These are phyloP conservation scores for Aporophyla nigra DNA, from an alignment of 2,888 invertebrate species.

Conservation along the genomic window DNA sequence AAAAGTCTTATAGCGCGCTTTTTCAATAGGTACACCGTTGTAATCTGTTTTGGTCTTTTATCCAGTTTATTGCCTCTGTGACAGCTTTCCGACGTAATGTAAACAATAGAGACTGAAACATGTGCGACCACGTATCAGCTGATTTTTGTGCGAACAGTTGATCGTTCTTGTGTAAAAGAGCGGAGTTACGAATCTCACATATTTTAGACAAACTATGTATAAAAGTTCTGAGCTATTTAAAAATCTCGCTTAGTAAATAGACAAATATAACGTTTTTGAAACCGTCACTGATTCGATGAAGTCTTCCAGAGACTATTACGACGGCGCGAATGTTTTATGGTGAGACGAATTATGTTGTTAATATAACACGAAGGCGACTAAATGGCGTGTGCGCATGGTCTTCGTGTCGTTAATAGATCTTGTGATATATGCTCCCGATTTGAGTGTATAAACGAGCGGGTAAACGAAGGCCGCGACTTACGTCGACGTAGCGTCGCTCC, in stretches of 20 bases:
- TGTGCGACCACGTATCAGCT: constrained; percentile 72
- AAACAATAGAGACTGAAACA: constrained; percentile 75
- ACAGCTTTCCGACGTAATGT: constrained; percentile 68
- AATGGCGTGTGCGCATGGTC: constrained; percentile 72
- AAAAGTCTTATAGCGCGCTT: constrained; percentile 73
- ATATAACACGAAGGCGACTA: constrained; percentile 65
- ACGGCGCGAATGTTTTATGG: constrained; percentile 55
- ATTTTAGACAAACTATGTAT: constrained; percentile 23
- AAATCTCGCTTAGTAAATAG: constrained; percentile 30
- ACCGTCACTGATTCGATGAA: constrained; percentile 51
- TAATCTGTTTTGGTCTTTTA: constrained; percentile 51
- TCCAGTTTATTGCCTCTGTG: constrained; percentile 57
- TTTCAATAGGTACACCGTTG: constrained; percentile 55
- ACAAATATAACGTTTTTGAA: constrained; percentile 39
- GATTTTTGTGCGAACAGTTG: constrained; percentile 73
- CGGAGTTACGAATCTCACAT: constrained; percentile 25
- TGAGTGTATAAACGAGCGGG: constrained; percentile 76
- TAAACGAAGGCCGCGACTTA: constrained; percentile 82
- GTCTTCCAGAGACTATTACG: constrained; percentile 53
- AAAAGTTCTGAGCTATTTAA: constrained; percentile 27
- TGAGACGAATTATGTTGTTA: constrained; percentile 62
- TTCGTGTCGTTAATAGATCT: constrained; percentile 75
- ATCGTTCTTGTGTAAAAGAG: constrained; percentile 60
- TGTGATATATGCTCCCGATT: constrained; percentile 76
- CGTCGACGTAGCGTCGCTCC: constrained; percentile 78